Percentiles rank a stretch among this genome's conserved stretches.
phyloP scores from a whole-genome alignment of 2,113 vertebrate genomes.

The cattle (Bos taurus) region ARS-UCD2.0 NC_037329.1:28178001-28178500 shows the following conservation, averaged over 20 bases:
- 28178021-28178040: neutral
- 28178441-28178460: conserved; percentile 47
- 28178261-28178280: neutral
- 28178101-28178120: neutral
- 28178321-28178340: conserved; percentile 31
- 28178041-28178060: neutral
- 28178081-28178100: neutral
- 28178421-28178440: conserved; percentile 23
- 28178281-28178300: neutral
- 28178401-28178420: neutral
- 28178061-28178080: neutral
- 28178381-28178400: conserved; percentile 30
- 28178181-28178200: neutral
- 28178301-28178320: neutral
- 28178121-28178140: neutral
- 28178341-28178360: conserved; percentile 36
- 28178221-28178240: neutral
- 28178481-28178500: conserved; percentile 55
- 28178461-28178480: conserved; percentile 39
- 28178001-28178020: neutral
- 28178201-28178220: neutral
- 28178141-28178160: neutral
- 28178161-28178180: neutral
- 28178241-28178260: conserved; percentile 43
- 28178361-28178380: neutral